phyloP scores from a whole-genome alignment of 1,140 invertebrate species.

The Pseudomyrmex flavicornis region DNA sequence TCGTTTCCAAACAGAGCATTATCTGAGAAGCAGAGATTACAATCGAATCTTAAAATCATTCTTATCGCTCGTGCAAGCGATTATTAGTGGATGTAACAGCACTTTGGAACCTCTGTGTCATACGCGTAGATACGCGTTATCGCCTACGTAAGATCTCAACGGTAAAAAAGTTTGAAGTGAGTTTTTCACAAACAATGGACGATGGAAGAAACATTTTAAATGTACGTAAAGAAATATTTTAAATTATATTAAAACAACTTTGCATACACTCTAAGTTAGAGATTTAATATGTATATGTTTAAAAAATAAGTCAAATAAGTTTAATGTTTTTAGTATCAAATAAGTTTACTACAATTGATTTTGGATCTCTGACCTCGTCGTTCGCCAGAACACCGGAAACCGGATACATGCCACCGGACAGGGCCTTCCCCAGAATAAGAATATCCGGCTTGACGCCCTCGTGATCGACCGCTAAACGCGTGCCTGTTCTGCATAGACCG shows the following conservation, averaged over 20 bases:
- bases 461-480: constrained; percentile 94
- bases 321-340: neutral
- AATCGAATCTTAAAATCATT: neutral
- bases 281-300: too few species aligned
- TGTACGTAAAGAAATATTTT: neutral
- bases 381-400: constrained; percentile 92
- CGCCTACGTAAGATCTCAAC: neutral
- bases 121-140: neutral
- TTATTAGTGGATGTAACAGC: neutral
- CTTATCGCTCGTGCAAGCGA: neutral
- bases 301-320: too few species aligned
- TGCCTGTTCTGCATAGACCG: constrained; percentile 96
- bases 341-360: neutral
- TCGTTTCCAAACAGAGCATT: constrained; percentile 91
- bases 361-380: constrained; percentile 85
- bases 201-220: neutral
- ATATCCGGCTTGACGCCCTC: constrained; percentile 93
- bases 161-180: too few species aligned
- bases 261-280: constrained; percentile 17
- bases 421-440: constrained; percentile 91
- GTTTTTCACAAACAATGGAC: neutral
- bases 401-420: constrained; percentile 93
- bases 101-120: constrained; percentile 12
- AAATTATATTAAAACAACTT: constrained; percentile 20
- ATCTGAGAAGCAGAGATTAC: constrained; percentile 84